A percentile compares a stretch with the other conserved stretches of the same genome.
These are phyloP conservation scores for Cecidostiba fungosa DNA, from an alignment of 2,888 invertebrate species.

Conservation along the genomic window DNA sequence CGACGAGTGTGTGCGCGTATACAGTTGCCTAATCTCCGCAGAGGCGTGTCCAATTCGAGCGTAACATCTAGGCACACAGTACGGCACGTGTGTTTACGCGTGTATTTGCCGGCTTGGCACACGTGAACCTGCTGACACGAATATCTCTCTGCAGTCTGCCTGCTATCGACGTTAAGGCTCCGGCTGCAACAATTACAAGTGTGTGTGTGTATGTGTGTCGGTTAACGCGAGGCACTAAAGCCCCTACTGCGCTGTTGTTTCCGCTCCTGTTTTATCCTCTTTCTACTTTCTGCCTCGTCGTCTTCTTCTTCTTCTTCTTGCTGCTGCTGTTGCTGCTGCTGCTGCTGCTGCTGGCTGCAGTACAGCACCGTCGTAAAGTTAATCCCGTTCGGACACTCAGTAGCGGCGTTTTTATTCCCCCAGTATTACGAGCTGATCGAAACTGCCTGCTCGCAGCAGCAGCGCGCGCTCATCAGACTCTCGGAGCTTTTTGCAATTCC, in stretches of 20 bases:
- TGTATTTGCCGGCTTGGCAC: background rate
- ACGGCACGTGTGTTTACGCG: background rate
- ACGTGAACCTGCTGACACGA: background rate
- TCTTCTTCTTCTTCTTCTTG: slow-evolving; percentile 6
- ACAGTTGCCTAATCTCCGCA: slow-evolving; percentile 10
- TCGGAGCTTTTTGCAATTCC: background rate
- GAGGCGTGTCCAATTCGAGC: slow-evolving; percentile 18
- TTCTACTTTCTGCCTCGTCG: background rate
- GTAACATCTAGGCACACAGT: background rate
- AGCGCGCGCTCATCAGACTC: slow-evolving; percentile 5
- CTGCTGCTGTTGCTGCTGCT: no score
- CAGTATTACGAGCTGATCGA: slow-evolving; percentile 55
- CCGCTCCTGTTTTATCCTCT: slow-evolving; percentile 12
- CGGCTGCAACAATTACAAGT: background rate
- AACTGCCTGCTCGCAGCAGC: slow-evolving; percentile 8
- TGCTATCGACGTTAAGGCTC: slow-evolving; percentile 9
- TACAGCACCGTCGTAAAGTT: slow-evolving; percentile 55
- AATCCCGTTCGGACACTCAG: slow-evolving; percentile 58
- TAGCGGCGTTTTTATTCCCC: slow-evolving; percentile 54
- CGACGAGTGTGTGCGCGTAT: background rate
- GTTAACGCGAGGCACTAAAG: background rate
- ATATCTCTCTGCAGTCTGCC: background rate
- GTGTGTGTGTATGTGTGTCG: background rate
- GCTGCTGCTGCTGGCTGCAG: background rate
- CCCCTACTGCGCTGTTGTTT: background rate